Base-by-base conservation (phyloP, 1,140 invertebrate genomes). In the Drosophila suzukii region DNA sequence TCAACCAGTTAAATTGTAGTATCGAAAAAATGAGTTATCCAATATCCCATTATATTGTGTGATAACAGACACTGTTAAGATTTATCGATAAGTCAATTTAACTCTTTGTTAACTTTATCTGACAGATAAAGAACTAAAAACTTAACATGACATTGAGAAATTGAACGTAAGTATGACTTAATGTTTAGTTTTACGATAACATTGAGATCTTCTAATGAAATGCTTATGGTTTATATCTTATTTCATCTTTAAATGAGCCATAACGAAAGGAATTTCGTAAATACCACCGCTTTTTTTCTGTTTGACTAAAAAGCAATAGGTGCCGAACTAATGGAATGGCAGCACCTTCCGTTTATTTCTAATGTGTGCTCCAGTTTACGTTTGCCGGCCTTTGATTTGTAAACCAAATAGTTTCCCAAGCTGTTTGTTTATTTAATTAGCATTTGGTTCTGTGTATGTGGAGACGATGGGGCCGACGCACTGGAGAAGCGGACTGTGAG, bases 381-480 rank as follows among this genome's bases (percentile, higher is more conserved):
- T 36, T 68, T 61, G 70, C 58, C 53, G 41, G 72, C 59, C 59
- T 75, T 75, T 75, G 73, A 66, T 78, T 83, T 70, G 62, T 81
- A 81, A 62, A 75, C 65, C 65, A 86, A 85, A 85, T 86, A 86
- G 78, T 75, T 85, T 85, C 56, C 78, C 80, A 41, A 71, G 65
- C 65, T 86, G 82, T 85, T 85, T 85, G 82, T 85, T 85, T 85
- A 85, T 86, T 85, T 78, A 78, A 85, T 85, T 86, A 86, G 59
- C 63, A 74, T 77, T 80, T 54, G 61, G 70, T 56, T 44, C n/a
- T 46, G 34, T 11, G 17, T 13, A 15, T 46, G 34, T 4, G 13
- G 10, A 15, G 34, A 13, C 32, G 6, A 20, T 60, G 43, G 30
- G 47, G 44, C 20, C 20, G 24, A 34, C 59, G 49, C 17, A 5